Conservation (phyloP, 1,140 invertebrate species). For the Trichonephila inaurata region DNA sequence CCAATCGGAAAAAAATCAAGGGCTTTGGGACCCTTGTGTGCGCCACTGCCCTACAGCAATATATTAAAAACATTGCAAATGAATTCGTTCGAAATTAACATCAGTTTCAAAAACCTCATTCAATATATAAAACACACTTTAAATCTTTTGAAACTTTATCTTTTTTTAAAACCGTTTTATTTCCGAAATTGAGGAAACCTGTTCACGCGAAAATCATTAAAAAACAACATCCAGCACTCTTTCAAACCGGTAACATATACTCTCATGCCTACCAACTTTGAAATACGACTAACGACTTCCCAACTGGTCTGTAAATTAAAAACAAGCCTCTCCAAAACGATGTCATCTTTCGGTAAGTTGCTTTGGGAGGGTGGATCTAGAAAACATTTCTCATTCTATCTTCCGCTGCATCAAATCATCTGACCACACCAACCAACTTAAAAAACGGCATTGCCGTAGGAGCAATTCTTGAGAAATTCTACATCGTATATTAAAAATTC, state of each 20-base stretch:
- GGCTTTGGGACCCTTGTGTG: too few species aligned
- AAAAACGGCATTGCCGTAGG: neutral
- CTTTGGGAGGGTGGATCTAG: neutral
- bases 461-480: slow-evolving; percentile 21
- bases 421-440: neutral
- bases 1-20: too few species aligned
- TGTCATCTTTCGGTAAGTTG: slow-evolving; percentile 16
- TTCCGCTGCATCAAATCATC: neutral
- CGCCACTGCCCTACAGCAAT: too few species aligned
- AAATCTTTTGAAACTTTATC: too few species aligned
- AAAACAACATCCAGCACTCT: neutral
- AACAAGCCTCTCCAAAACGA: slow-evolving; percentile 50
- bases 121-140: too few species aligned
- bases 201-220: too few species aligned
- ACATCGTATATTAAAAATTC: slow-evolving; percentile 10
- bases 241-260: neutral
- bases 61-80: too few species aligned
- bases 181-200: neutral
- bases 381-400: neutral
- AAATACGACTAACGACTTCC: slow-evolving; percentile 42
- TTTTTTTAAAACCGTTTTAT: neutral
- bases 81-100: too few species aligned
- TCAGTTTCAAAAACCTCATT: too few species aligned
- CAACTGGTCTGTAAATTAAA: slow-evolving; percentile 49
- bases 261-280: slow-evolving; percentile 11